These are phyloP conservation scores for Andricus grossulariae DNA, from an alignment of 1,140 invertebrate genomes.

Conservation along the genomic window DNA sequence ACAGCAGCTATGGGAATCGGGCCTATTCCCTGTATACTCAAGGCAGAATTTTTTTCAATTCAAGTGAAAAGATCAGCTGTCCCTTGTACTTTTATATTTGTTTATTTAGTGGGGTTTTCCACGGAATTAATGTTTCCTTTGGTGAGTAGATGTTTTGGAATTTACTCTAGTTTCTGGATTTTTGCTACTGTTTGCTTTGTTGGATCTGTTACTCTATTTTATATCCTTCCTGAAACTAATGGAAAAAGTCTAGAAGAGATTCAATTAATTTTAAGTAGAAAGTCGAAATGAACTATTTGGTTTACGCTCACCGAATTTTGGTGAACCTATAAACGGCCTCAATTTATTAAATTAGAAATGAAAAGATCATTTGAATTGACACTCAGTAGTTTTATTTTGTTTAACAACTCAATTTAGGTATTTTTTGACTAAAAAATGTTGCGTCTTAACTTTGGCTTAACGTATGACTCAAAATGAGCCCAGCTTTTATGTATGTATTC, in stretches of 20 bases:
- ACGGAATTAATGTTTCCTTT: not conserved
- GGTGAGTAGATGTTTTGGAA: not conserved
- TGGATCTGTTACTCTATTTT: not conserved
- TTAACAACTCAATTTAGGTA: no score
- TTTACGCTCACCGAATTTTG: no score
- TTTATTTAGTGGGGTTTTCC: not conserved
- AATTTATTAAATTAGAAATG: no score
- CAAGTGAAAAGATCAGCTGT: not conserved
- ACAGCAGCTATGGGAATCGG: not conserved
- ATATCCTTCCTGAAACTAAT: not conserved
- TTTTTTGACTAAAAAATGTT: no score
- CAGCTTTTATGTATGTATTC: no score
- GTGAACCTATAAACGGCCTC: no score
- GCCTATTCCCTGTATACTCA: not conserved
- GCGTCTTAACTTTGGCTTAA: no score
- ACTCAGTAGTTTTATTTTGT: no score
- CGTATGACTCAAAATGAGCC: no score
- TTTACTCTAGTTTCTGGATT: not conserved
- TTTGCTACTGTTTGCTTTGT: not conserved
- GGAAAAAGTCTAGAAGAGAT: constrained; percentile 6
- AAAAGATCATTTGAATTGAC: no score
- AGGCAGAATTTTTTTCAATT: constrained; percentile 1
- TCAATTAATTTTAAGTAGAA: not conserved
- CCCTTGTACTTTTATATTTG: not conserved
- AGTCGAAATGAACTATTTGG: no score